Base-by-base conservation (phyloP, 2,797 vertebrate species). In the Enteromius afrohamiltoni region DNA sequence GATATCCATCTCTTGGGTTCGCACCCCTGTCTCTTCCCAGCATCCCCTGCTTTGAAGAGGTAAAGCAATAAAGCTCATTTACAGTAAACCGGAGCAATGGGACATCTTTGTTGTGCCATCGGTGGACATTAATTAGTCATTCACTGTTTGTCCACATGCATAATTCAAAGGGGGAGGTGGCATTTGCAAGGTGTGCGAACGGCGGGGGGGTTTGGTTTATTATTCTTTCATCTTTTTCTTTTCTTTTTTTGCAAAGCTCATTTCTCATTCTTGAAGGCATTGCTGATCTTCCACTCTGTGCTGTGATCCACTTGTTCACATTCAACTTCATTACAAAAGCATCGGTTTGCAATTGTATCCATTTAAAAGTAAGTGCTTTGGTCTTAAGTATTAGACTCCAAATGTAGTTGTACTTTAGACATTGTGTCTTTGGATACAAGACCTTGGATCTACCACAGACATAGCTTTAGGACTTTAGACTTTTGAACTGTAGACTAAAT, bases 91-190 rank as follows among this genome's bases (percentile, higher is more conserved):
- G 60, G 79, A 89, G 85, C 90, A 77, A 83, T 77, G 80, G 84
- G 88, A 91, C 85, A 58, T 73, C 76, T 89, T 71, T 92, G 91
- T 89, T 85, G 89, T 86, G 83, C 87, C 87, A 86, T 85, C 88
- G 86, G 87, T 88, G 89, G 89, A 89, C 90, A 91, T 90, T 91
- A 94, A 95, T 94, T 93, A 94, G 92, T 91, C 92, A 92, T 90
- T 88, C 90, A 88, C 84, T 86, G 85, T 88, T 90, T 85, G 90
- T 89, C 90, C 89, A 90, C 91, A 93, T 93, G 92, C 89, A 93
- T 94, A 91, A 93, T 93, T 93, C 91, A 93, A 65, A 78, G 84
- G 89, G 89, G 92, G 93, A 91, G 92, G 93, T 93, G 93, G 90
- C 79, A 89, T 91, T 92, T 81, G 69, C 68, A 53, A 87, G 42